Base-by-base conservation (phyloP, 2,113 vertebrate species). In the Macaca mulatta region DNA sequence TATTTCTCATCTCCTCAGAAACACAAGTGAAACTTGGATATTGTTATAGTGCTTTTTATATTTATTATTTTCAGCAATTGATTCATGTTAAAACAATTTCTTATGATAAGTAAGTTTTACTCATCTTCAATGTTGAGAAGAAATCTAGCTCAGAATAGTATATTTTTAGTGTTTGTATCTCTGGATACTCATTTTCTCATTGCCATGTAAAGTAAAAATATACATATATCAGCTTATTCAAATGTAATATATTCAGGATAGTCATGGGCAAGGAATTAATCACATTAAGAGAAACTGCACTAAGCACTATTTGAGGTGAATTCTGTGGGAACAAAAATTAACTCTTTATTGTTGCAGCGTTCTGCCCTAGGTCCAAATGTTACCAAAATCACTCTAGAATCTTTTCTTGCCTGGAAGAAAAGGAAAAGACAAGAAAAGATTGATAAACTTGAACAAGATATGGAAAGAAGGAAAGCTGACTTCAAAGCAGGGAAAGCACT, bases 401-500 rank as follows among this genome's bases (percentile, higher is more conserved):
- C 99, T 85, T 99, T 99, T 98, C 99, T 99, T 98, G 99, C 99
- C 4, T 99, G 99, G 99, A 99, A 99, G 97, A 99, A 99, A 98
- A 99, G 99, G 98, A 99, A 99, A 99, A 99, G 99, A 99, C 99
- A 99, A 99, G 99, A 99, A 96, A 99, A 99, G 98, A 99, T 99
- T 78, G 98, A 99, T 89, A 99, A 99, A 98, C 99, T 99, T 38
- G 99, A 98, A 35, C 99, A 99, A 98, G 99, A 99, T 97, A 99
- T 99, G 99, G 99, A 99, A 98, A 99, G 99, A 98, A 99, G 99
- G 96, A 99, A 99, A 98, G 99, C 99, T 0, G 99, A 99, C 94
- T 99, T 99, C 89, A 99, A 99, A 98, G 99, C 99, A 11, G 99
- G 99, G 83, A 99, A 99, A 97, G 99, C 99, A 0, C 92, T 99